These are phyloP conservation scores for Trachymyrmex cornetzi DNA, from an alignment of 1,140 invertebrate genomes.

Conservation along the genomic window DNA sequence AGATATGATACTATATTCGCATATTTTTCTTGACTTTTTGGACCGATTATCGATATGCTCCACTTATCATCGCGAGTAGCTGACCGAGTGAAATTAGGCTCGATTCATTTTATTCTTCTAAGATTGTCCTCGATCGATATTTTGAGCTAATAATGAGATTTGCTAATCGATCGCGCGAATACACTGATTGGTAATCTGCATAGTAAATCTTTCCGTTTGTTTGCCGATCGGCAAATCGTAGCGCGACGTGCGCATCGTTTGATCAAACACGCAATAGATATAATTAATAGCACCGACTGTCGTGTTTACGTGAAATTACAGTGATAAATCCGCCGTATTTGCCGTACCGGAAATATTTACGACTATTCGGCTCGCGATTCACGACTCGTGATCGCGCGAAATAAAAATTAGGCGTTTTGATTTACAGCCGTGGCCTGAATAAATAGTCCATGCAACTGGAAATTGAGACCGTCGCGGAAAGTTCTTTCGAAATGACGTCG, in stretches of 20 bases:
- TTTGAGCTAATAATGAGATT: conserved; percentile 18
- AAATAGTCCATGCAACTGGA: conserved; percentile 6
- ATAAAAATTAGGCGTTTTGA: conserved; percentile 60
- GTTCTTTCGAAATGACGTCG: neutral
- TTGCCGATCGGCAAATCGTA: conserved; percentile 46
- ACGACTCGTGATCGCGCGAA: conserved; percentile 39
- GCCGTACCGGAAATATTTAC: conserved; percentile 57
- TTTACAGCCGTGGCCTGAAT: conserved; percentile 30
- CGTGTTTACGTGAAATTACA: conserved; percentile 64
- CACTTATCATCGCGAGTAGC: neutral
- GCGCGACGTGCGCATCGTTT: conserved; percentile 29
- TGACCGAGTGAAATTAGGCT: conserved; percentile 28
- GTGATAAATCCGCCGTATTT: conserved; percentile 62
- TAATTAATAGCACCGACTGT: conserved; percentile 58
- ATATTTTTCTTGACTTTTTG: neutral
- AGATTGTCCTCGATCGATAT: neutral
- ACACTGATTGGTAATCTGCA: conserved; percentile 22
- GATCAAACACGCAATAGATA: conserved; percentile 56
- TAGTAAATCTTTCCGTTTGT: conserved; percentile 62
- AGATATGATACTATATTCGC: neutral
- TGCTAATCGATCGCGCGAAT: conserved; percentile 5
- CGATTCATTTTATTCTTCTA: conserved; percentile 19
- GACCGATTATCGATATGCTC: neutral
- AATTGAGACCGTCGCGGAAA: neutral
- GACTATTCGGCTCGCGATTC: conserved; percentile 37